These are phyloP conservation scores for Neoitamus cyanurus DNA, from an alignment of 2,888 invertebrate genomes.

Conservation along the genomic window DNA sequence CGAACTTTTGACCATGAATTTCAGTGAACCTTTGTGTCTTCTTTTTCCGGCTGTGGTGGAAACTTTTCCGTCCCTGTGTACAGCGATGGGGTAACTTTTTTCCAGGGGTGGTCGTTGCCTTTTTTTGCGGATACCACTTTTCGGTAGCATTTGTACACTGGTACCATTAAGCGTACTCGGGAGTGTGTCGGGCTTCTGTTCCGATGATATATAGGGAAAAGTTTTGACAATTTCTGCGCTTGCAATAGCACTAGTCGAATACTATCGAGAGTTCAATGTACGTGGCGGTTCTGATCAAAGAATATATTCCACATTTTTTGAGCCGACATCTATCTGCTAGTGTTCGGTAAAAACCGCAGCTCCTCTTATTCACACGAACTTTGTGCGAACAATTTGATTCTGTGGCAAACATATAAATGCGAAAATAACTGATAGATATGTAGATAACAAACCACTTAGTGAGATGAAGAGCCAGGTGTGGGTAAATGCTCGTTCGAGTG, in stretches of 20 bases:
- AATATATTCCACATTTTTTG: not conserved
- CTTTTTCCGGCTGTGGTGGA: slow-evolving; percentile 24
- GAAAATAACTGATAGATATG: not conserved
- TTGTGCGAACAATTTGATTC: not conserved
- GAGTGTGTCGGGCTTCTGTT: not conserved
- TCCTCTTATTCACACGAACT: not conserved
- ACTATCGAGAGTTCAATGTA: slow-evolving; percentile 10
- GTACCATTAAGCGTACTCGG: not conserved
- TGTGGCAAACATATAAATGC: not conserved
- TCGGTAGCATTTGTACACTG: slow-evolving; percentile 23
- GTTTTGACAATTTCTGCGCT: slow-evolving; percentile 23
- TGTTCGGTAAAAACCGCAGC: not conserved
- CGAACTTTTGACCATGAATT: slow-evolving; percentile 40
- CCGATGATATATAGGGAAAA: slow-evolving; percentile 26
- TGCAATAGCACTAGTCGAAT: not conserved
- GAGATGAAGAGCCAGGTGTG: not conserved
- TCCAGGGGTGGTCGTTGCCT: not conserved
- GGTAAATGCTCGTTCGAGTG: not conserved
- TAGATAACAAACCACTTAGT: not conserved
- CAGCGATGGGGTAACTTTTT: slow-evolving; percentile 14
- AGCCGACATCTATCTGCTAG: not conserved
- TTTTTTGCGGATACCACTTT: slow-evolving; percentile 10
- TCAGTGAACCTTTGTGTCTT: slow-evolving; percentile 26
- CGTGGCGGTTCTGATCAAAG: not conserved
- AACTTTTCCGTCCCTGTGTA: slow-evolving; percentile 30